Base-by-base conservation (phyloP, 23 tunicate species). In the Clavelina lepadiformis region DNA sequence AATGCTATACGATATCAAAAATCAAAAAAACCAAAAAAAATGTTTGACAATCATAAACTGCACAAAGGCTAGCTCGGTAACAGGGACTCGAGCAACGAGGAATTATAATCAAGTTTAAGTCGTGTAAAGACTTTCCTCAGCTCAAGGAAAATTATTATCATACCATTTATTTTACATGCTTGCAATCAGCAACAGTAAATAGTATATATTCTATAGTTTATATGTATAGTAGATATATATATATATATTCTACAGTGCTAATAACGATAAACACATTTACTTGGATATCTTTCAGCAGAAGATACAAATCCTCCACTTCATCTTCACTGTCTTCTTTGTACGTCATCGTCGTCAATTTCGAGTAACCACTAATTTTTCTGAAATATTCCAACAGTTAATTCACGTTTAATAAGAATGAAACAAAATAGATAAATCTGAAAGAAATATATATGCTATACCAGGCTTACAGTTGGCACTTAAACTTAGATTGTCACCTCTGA, bases 231-330 rank as follows among this genome's bases (percentile, higher is more conserved):
- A 44, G 13, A 11, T 44, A 13, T 13, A 13, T 56, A 21, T 13
- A 11, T 56, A 13, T 20, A 56, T 20, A n/a, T 11, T 8, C 11
- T 26, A 25, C 7, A 7, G 19, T 30, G 28, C 22, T 18, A 61
- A 31, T 11, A 25, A 11, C 68, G n/a, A 30, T 28, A 56, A 59
- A 11, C 2, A 1, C 21, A 31, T 37, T 51, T 30, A 65, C 93
- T 68, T 93, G 46, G 33, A 94, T 77, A 32, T 58, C 70, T 64
- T 70, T 49, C 24, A 94, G 68, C 67, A 94, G 60, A 0, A 63
- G 46, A 50, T 30, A 86, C n/a, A 94, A 60, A 80, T 94, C 99
- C 59, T 94, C 99, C 29, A 94, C 99, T 62, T 94, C 99, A 72
- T 94, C 99, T 25, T 66, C 91, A 2, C 35, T 47, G 15, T 45